Percentiles rank a stretch among this genome's conserved stretches.
phyloP scores from a whole-genome alignment of 2,113 vertebrate species.

The Neopipo cinnamomea region DNA sequence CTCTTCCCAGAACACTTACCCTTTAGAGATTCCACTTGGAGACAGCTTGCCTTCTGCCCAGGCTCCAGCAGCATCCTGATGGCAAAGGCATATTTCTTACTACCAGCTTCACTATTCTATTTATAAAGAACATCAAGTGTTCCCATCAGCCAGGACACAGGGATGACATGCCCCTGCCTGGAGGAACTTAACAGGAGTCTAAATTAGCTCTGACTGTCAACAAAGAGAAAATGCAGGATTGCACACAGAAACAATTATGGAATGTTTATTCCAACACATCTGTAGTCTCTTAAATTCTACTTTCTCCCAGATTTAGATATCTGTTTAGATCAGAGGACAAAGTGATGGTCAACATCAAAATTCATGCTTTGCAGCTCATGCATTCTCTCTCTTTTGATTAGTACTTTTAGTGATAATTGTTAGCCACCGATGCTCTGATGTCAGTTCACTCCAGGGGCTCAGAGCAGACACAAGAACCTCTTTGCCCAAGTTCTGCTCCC shows the following conservation, averaged over 20 bases:
- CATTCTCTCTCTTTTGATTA: neutral
- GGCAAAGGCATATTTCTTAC: neutral
- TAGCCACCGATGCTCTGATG: neutral
- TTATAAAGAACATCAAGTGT: neutral
- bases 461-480: neutral
- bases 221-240: neutral
- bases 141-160: neutral
- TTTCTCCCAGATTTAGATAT: neutral
- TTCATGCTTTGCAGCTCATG: neutral
- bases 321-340: neutral
- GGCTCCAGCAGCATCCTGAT: neutral
- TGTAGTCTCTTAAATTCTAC: neutral
- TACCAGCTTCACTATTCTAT: neutral
- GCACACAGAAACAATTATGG: neutral
- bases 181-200: neutral
- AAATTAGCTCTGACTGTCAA: neutral
- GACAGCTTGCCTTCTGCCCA: neutral
- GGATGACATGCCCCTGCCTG: neutral
- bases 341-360: neutral
- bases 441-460: neutral
- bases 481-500: neutral
- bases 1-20: neutral
- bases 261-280: neutral
- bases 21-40: neutral
- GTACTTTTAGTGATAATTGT: neutral